Evolutionary conservation across 1,140 invertebrate genomes (phyloP).

Genomic region (Ceratina calcarata): DNA sequence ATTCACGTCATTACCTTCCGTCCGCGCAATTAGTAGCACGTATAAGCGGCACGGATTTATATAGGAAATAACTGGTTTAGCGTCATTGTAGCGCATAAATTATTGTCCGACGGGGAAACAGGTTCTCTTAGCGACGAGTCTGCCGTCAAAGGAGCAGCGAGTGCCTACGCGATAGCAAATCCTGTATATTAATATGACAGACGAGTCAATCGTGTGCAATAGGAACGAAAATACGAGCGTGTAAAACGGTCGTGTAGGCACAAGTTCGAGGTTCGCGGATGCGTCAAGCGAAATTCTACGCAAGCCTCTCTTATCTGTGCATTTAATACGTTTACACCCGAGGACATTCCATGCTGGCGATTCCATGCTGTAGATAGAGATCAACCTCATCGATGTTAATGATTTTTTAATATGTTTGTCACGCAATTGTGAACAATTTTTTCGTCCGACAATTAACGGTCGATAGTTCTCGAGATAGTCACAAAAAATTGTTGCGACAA

Average conservation of each 20-base stretch:
- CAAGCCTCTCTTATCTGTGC: constrained; percentile 16
- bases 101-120: constrained; percentile 23
- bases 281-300: constrained; percentile 4
- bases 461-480: no score
- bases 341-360: constrained; percentile 30
- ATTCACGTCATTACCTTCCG: constrained; percentile 5
- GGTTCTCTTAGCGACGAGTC: constrained; percentile 6
- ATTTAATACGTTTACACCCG: constrained; percentile 33
- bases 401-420: no score
- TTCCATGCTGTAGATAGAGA: not conserved
- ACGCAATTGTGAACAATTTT: no score
- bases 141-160: constrained; percentile 4
- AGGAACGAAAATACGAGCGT: constrained; percentile 12
- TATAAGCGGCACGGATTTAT: constrained; percentile 34
- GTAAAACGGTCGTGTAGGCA: not conserved
- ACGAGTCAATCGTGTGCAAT: constrained; percentile 41
- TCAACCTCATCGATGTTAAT: no score
- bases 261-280: not conserved
- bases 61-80: constrained; percentile 41
- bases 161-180: constrained; percentile 1
- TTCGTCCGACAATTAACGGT: no score
- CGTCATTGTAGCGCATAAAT: constrained; percentile 27
- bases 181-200: constrained; percentile 25
- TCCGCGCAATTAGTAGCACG: constrained; percentile 33
- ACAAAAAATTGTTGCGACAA: no score